Conservation (phyloP, 2,888 invertebrate species). For the Pollenia amentaria region DNA sequence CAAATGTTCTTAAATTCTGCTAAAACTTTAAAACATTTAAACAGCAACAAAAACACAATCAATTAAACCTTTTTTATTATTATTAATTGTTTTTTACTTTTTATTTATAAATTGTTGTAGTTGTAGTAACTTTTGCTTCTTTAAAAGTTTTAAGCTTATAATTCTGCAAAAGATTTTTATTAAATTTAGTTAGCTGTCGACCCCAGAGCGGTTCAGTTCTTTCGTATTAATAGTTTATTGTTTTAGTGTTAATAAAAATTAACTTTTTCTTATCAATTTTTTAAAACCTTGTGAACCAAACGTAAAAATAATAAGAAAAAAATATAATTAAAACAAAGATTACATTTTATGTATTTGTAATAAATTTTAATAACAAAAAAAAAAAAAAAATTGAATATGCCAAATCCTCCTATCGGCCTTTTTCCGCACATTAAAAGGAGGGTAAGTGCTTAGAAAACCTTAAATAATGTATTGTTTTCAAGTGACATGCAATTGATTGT, state of each 20-base stretch:
- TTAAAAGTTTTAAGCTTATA: conserved; percentile 57
- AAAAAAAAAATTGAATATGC: conserved; percentile 75
- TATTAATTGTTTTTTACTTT: not conserved
- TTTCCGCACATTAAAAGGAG: conserved; percentile 79
- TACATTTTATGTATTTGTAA: not conserved
- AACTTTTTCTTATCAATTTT: conserved; percentile 45
- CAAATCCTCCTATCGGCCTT: conserved; percentile 80
- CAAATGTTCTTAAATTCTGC: conserved; percentile 34
- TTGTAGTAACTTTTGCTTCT: not conserved
- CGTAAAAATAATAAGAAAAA: conserved; percentile 21
- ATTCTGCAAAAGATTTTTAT: conserved; percentile 77
- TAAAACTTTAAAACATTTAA: conserved; percentile 13
- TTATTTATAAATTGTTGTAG: conserved; percentile 1
- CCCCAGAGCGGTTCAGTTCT: conserved; percentile 73
- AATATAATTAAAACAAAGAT: conserved; percentile 5
- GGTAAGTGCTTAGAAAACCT: conserved; percentile 75
- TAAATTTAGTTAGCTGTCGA: conserved; percentile 79
- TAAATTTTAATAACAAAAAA: not conserved
- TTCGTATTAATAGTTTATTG: conserved; percentile 9
- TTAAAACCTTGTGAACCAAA: conserved; percentile 20
- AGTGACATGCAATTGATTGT: too few relatives aligned
- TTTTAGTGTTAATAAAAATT: not conserved
- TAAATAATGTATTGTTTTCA: not conserved
- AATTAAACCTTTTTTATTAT: conserved; percentile 35
- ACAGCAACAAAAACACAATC: conserved; percentile 38